Evolutionary conservation across 1,140 invertebrate genomes (phyloP).

Genomic region (Wiebesia pumilae): DNA sequence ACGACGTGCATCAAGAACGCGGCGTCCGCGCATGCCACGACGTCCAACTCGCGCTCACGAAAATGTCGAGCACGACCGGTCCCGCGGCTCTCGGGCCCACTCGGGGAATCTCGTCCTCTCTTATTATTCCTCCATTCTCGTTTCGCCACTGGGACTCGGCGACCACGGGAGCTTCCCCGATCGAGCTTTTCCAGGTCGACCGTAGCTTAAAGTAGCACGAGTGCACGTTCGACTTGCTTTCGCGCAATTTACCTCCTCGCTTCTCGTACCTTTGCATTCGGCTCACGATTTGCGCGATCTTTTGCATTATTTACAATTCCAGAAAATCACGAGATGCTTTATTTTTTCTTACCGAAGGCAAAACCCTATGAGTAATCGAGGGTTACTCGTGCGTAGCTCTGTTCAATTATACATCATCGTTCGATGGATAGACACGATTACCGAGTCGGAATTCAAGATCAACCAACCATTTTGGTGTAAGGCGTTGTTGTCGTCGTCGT

Average conservation of each 20-base stretch:
- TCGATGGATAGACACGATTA: too few relatives aligned
- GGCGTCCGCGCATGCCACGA: neutral
- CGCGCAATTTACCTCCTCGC: neutral
- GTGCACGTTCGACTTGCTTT: neutral
- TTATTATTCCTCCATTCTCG: neutral
- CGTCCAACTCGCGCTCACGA: neutral
- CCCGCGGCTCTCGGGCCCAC: neutral
- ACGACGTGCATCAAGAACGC: neutral
- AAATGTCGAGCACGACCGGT: slow-evolving; percentile 34
- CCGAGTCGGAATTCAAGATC: too few relatives aligned
- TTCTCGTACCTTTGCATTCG: neutral
- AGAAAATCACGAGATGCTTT: neutral
- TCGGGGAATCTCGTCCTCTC: neutral
- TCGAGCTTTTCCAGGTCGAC: neutral
- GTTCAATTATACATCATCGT: too few relatives aligned
- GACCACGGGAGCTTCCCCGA: neutral
- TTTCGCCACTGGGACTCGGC: neutral
- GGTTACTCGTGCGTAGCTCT: too few relatives aligned
- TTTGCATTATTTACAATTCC: neutral
- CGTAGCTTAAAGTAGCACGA: neutral
- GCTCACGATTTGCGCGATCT: neutral
- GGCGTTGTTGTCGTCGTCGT: too few relatives aligned
- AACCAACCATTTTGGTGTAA: too few relatives aligned
- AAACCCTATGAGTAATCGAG: too few relatives aligned
- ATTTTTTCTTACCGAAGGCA: neutral